Conservation (phyloP, 2,797 vertebrate genomes). For the Alcedo atthis region DNA sequence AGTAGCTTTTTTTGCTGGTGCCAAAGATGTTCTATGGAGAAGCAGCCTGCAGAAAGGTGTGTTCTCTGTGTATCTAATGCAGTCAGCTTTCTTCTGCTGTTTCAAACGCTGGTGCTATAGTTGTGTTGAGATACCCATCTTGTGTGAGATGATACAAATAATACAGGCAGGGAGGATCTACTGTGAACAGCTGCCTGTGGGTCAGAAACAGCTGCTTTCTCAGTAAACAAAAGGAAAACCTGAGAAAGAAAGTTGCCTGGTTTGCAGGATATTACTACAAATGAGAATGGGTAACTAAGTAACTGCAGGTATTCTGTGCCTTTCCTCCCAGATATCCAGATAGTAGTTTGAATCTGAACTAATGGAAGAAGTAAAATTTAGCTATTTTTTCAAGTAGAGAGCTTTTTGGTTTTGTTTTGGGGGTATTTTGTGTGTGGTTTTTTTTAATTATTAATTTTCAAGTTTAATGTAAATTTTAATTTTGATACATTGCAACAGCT, state of each 20-base stretch:
- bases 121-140: not conserved
- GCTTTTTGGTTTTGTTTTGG: too few relatives aligned
- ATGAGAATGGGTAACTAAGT: not conserved
- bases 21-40: not conserved
- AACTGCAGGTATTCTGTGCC: not conserved
- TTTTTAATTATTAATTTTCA: not conserved
- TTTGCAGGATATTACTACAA: not conserved
- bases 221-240: not conserved
- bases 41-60: not conserved
- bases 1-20: not conserved
- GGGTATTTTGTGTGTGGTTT: too few relatives aligned
- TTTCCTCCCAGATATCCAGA: not conserved
- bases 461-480: not conserved
- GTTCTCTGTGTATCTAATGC: not conserved
- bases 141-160: not conserved
- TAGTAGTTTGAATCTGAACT: not conserved
- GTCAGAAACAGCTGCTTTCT: not conserved
- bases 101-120: not conserved
- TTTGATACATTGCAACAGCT: not conserved
- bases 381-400: not conserved
- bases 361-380: not conserved
- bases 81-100: not conserved
- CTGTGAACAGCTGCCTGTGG: not conserved
- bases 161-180: not conserved
- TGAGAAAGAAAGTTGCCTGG: not conserved